A percentile compares a stretch with the other conserved stretches of the same genome.
These are phyloP conservation scores for Poecilus cupreus DNA, from an alignment of 2,888 invertebrate species.

Conservation along the genomic window DNA sequence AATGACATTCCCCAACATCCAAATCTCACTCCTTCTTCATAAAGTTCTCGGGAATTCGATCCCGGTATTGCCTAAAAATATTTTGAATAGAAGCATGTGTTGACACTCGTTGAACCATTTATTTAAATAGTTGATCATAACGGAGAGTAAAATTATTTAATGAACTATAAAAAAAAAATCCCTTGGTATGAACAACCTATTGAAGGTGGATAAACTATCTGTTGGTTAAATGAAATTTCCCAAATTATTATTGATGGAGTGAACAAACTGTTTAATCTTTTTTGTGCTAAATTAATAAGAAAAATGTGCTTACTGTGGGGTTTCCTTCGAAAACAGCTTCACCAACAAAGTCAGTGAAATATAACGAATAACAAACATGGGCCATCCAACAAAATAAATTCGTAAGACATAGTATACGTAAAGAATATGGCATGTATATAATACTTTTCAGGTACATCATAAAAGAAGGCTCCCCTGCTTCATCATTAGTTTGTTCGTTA, in stretches of 20 bases:
- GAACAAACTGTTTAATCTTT: too few species aligned
- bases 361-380: conserved; percentile 95
- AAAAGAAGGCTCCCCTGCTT: conserved; percentile 73
- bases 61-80: conserved; percentile 81
- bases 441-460: conserved; percentile 92
- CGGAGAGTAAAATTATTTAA: too few species aligned
- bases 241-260: too few species aligned
- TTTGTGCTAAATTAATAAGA: too few species aligned
- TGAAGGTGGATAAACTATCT: too few species aligned
- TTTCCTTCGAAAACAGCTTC: conserved; percentile 92
- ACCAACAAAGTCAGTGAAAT: conserved; percentile 97
- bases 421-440: conserved; percentile 91
- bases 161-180: too few species aligned
- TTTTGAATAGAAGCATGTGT: not conserved
- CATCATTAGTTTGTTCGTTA: conserved; percentile 62
- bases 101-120: too few species aligned
- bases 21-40: conserved; percentile 94
- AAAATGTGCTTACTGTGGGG: conserved; percentile 78
- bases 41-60: conserved; percentile 78
- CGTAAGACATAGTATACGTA: conserved; percentile 91
- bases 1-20: conserved; percentile 98
- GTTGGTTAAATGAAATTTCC: too few species aligned
- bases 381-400: conserved; percentile 99
- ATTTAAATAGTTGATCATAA: too few species aligned
- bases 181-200: too few species aligned